Percentiles rank a stretch among this genome's conserved stretches.
phyloP scores from a whole-genome alignment of 2,888 invertebrate genomes.

The Lasioglossum vierecki region DNA sequence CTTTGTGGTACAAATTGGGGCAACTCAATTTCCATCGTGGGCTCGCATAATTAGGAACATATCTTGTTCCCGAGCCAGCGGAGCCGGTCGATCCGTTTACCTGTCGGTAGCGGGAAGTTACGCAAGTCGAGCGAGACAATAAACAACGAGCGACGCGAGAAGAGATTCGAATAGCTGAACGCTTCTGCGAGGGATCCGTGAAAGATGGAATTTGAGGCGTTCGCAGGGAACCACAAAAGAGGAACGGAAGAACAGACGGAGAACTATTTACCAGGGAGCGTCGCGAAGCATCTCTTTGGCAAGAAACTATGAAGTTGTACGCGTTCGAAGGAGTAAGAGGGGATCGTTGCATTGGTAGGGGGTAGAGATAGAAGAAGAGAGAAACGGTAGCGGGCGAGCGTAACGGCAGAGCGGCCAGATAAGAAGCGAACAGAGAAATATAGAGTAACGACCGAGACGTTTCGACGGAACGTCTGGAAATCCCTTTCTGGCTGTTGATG shows the following conservation, averaged over 20 bases:
- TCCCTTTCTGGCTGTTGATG: slow-evolving; percentile 24
- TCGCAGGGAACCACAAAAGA: slow-evolving; percentile 48
- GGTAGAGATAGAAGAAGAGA: neutral
- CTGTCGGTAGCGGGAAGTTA: slow-evolving; percentile 42
- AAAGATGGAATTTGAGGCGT: slow-evolving; percentile 53
- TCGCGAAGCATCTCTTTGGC: slow-evolving; percentile 49
- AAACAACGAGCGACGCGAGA: slow-evolving; percentile 49
- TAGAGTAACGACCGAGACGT: slow-evolving; percentile 49
- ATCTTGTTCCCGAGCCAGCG: slow-evolving; percentile 26
- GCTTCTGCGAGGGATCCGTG: slow-evolving; percentile 45
- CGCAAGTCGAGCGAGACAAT: slow-evolving; percentile 46
- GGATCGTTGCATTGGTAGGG: neutral
- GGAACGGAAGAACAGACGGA: slow-evolving; percentile 45
- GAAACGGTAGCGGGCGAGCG: neutral
- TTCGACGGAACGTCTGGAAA: slow-evolving; percentile 12
- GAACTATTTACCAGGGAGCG: slow-evolving; percentile 65
- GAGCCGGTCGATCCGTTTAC: slow-evolving; percentile 48
- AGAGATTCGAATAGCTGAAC: slow-evolving; percentile 51
- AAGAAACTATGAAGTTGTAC: slow-evolving; percentile 65
- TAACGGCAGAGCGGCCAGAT: slow-evolving; percentile 19
- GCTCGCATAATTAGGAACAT: slow-evolving; percentile 46
- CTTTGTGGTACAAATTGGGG: neutral
- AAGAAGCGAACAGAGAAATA: slow-evolving; percentile 49
- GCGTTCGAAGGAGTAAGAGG: slow-evolving; percentile 21
- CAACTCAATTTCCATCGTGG: neutral